Evolutionary conservation across 92 coral and sea anemone genomes (phyloP), one percentile per base, ranked within the genome.

Genomic region (Parazoanthus swiftii): DNA sequence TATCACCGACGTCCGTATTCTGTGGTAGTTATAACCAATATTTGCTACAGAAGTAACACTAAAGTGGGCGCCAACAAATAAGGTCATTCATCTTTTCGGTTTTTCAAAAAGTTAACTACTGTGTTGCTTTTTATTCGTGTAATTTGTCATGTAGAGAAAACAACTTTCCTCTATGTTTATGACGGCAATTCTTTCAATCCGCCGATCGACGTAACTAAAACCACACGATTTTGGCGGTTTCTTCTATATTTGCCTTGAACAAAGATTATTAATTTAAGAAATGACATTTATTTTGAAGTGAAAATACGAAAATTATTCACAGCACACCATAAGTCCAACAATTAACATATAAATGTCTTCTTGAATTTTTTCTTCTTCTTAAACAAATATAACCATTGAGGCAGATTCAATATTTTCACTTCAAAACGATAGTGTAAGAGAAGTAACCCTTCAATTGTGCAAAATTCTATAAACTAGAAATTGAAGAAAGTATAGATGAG

Each of bases 311-410:
- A 36, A 58, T 35, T 38, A 23, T 56, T 39, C 36, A 73, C 76
- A 72, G 76, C 18, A 72, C 59, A 78, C 65, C 37, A 16, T 8
- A 48, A 81, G 74, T 37, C 1, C 56, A 81, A 81, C 51, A 59
- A 36, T 63, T 38, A 81, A 63, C 68, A 81, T 81, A 36, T 58
- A 77, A 59, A 59, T 81, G 18, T 59, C 26, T 63, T 59, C 85
- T 35, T 54, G 59, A 54, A 54, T 54, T 20, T 54, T 18, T 14
- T 29, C 38, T 76, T 39, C 79, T 36, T 25, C 16, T 38, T n/a
- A 23, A 56, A 63, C 44, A 59, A 35, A 81, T 8, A 63, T 26
- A 36, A 4, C n/a, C 44, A 38, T 58, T 58, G 68, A 81, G 14
- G 50, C 33, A 35, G 58, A 26, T 33, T 0, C 21, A 79, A 13